Percentiles rank a stretch among this genome's conserved stretches.
phyloP scores from a whole-genome alignment of 2,797 vertebrate species.

The Oryzias dopingdopingensis region DNA sequence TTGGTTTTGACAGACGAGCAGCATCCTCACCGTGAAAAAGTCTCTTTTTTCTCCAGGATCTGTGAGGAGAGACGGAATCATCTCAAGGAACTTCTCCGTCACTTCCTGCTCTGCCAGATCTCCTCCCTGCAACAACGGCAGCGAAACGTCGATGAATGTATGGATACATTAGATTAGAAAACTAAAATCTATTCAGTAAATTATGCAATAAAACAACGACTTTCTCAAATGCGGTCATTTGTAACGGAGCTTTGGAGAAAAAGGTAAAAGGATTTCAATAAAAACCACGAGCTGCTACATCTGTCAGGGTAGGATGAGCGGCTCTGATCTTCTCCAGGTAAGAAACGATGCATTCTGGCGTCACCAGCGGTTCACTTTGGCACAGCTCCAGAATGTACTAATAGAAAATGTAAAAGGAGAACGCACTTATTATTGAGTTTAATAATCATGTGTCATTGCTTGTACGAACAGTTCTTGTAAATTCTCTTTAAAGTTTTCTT shows the following conservation, averaged over 20 bases:
- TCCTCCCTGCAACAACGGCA: conserved; percentile 31
- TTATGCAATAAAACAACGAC: too few species aligned
- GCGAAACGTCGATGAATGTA: too few species aligned
- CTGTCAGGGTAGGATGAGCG: background rate
- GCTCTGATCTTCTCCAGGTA: conserved; percentile 54
- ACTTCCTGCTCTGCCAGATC: conserved; percentile 54
- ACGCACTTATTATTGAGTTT: background rate
- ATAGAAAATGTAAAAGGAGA: background rate
- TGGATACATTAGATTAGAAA: too few species aligned
- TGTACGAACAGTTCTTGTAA: too few species aligned
- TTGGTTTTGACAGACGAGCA: background rate
- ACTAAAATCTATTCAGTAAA: too few species aligned
- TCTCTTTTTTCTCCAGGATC: conserved; percentile 59
- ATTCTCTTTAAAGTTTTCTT: too few species aligned
- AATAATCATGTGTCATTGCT: too few species aligned
- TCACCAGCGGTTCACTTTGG: conserved; percentile 29
- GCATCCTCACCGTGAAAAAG: conserved; percentile 65
- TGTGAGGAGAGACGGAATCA: conserved; percentile 70
- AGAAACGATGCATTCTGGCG: conserved; percentile 42
- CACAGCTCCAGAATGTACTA: conserved; percentile 73
- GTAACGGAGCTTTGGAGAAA: too few species aligned
- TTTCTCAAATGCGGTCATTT: too few species aligned
- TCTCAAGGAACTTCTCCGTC: conserved; percentile 50
- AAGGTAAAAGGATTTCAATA: background rate
- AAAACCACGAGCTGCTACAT: conserved; percentile 21